Evolutionary conservation across 1,140 invertebrate species (phyloP).

Genomic region (Drosophila parvula): DNA sequence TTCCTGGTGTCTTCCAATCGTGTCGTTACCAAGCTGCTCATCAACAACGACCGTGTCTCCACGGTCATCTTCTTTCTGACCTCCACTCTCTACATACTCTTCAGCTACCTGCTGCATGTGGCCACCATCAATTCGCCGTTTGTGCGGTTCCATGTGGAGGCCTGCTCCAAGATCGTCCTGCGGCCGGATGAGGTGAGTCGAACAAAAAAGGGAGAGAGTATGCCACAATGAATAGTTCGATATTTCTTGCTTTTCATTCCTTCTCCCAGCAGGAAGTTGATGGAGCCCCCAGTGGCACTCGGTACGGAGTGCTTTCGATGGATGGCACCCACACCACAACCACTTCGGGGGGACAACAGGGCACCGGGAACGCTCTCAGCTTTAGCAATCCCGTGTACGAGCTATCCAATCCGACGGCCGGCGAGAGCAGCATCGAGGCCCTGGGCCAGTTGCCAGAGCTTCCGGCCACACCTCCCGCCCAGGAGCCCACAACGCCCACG

Average conservation of each 20-base stretch:
- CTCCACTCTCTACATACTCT: constrained; percentile 89
- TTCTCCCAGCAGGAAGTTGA: constrained; percentile 73
- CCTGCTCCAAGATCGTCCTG: constrained; percentile 89
- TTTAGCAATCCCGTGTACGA: constrained; percentile 92
- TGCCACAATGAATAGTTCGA: not conserved
- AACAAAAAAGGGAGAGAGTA: not conserved
- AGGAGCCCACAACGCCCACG: constrained; percentile 76
- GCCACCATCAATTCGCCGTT: constrained; percentile 91
- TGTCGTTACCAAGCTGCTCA: constrained; percentile 91
- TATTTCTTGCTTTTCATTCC: not conserved
- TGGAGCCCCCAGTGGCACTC: constrained; percentile 57
- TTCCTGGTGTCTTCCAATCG: constrained; percentile 93
- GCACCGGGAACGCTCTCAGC: constrained; percentile 64
- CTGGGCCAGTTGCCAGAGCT: constrained; percentile 79
- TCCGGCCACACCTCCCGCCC: constrained; percentile 69
- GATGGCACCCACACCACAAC: constrained; percentile 84
- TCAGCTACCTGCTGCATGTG: constrained; percentile 91
- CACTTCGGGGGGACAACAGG: constrained; percentile 34
- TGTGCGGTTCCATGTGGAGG: constrained; percentile 92
- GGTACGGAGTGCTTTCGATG: constrained; percentile 79
- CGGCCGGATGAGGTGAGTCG: constrained; percentile 91
- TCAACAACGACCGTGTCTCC: constrained; percentile 90
- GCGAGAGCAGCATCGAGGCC: constrained; percentile 84
- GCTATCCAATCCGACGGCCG: constrained; percentile 86
- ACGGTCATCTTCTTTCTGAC: constrained; percentile 94